Conservation (phyloP, 2,797 vertebrate genomes). For the Astyanax mexicanus region DNA sequence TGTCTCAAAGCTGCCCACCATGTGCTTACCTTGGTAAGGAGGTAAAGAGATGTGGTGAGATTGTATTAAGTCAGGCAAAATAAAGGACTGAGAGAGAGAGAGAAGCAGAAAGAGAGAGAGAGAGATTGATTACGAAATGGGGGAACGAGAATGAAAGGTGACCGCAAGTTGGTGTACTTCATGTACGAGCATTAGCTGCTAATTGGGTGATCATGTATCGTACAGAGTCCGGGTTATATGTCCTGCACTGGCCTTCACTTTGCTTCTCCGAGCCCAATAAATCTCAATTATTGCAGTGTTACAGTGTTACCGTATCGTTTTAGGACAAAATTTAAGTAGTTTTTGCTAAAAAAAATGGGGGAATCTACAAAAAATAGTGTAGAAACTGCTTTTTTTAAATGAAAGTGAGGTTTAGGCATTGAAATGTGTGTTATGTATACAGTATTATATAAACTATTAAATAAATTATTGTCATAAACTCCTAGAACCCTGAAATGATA, state of each 20-base stretch:
- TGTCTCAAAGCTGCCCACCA: slow-evolving; percentile 54
- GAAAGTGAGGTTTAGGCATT: too few species aligned
- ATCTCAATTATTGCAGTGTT: slow-evolving; percentile 56
- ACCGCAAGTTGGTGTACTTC: slow-evolving; percentile 53
- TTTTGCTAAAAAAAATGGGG: too few species aligned
- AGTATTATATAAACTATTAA: too few species aligned
- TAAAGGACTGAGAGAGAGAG: slow-evolving; percentile 22
- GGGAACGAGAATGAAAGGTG: slow-evolving; percentile 1
- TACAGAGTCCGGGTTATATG: slow-evolving; percentile 54
- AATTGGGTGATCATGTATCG: slow-evolving; percentile 64
- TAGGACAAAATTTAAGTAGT: too few species aligned
- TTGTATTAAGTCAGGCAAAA: slow-evolving; percentile 4
- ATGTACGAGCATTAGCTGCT: slow-evolving; percentile 52
- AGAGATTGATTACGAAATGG: slow-evolving; percentile 35
- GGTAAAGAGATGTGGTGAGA: slow-evolving; percentile 17
- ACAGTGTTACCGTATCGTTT: too few species aligned
- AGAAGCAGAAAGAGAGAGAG: slow-evolving; percentile 27
- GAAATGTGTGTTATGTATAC: too few species aligned
- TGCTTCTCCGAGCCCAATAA: slow-evolving; percentile 64
- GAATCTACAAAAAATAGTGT: too few species aligned
- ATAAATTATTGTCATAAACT: too few species aligned
- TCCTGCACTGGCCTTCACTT: slow-evolving; percentile 62
- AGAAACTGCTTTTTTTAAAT: too few species aligned
- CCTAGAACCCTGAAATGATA: too few species aligned
- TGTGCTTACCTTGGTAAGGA: slow-evolving; percentile 48